These are phyloP conservation scores for Aselliscus stoliczkanus DNA, from an alignment of 2,797 vertebrate species.

Conservation along the genomic window DNA sequence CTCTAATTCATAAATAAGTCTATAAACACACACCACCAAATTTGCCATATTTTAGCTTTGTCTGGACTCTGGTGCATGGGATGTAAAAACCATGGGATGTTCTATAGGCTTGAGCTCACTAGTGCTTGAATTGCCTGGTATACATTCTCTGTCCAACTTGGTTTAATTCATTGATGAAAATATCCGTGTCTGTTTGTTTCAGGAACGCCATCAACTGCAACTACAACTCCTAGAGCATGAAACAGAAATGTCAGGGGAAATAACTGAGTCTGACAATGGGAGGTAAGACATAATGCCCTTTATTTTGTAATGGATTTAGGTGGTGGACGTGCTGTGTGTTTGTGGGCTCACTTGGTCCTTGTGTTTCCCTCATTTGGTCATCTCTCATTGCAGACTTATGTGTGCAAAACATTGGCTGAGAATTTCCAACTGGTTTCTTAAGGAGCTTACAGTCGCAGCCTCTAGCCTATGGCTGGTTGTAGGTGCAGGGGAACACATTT, in stretches of 20 bases:
- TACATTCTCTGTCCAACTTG: background rate
- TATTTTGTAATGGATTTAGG: background rate
- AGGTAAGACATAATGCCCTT: slow-evolving; percentile 69
- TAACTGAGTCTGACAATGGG: slow-evolving; percentile 70
- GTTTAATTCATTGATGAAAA: background rate
- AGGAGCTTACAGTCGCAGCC: background rate
- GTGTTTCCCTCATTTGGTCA: background rate
- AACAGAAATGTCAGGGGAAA: slow-evolving; percentile 84
- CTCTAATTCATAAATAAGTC: background rate
- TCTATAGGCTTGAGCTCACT: background rate
- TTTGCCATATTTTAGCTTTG: background rate
- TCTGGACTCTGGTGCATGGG: background rate
- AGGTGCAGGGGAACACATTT: background rate
- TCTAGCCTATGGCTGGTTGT: too few species aligned
- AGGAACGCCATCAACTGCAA: slow-evolving; percentile 93
- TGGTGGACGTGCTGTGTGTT: background rate
- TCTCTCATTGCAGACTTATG: background rate
- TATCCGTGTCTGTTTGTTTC: slow-evolving; percentile 42
- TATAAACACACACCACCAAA: background rate
- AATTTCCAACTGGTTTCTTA: background rate
- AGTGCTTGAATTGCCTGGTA: background rate
- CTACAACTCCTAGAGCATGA: slow-evolving; percentile 90
- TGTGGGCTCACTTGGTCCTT: background rate
- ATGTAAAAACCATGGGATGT: background rate
- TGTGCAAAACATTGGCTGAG: background rate